phyloP scores from a whole-genome alignment of 2,888 invertebrate species.

The Lycophotia porphyrea region DNA sequence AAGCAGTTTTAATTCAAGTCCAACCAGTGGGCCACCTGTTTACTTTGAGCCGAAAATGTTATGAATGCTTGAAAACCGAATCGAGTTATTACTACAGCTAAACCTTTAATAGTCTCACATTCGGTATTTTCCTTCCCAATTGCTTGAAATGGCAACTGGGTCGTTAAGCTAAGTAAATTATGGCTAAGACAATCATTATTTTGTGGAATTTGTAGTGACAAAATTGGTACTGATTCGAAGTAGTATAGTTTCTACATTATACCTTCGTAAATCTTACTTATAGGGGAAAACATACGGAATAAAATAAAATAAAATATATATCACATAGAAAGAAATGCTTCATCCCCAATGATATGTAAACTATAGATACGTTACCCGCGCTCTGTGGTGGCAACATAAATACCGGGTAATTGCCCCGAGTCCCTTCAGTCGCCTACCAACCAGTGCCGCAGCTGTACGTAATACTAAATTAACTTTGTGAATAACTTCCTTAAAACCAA shows the following conservation, averaged over 20 bases:
- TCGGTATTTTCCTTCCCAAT: conserved; percentile 29
- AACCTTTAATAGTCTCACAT: conserved; percentile 37
- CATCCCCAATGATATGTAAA: too few species aligned
- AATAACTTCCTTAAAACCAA: too few species aligned
- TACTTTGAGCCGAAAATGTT: conserved; percentile 54
- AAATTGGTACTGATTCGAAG: neutral
- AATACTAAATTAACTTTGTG: too few species aligned
- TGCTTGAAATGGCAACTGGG: conserved; percentile 10
- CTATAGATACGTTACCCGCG: too few species aligned
- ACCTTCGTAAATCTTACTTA: neutral
- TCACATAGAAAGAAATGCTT: too few species aligned
- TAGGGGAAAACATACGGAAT: too few species aligned
- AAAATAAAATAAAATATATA: too few species aligned
- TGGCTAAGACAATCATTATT: conserved; percentile 1
- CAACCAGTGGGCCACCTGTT: conserved; percentile 51
- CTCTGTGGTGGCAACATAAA: too few species aligned
- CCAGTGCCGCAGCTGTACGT: too few species aligned
- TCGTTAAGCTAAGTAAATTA: conserved; percentile 16
- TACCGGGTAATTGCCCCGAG: too few species aligned
- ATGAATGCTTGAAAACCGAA: conserved; percentile 48
- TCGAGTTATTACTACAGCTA: conserved; percentile 29
- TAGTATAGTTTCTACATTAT: neutral
- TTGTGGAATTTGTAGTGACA: neutral
- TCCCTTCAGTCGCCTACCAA: too few species aligned
- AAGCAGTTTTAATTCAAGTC: conserved; percentile 46